Evolutionary conservation across 2,113 vertebrate species (phyloP).

Genomic region (Myrmophylax atrothorax): DNA sequence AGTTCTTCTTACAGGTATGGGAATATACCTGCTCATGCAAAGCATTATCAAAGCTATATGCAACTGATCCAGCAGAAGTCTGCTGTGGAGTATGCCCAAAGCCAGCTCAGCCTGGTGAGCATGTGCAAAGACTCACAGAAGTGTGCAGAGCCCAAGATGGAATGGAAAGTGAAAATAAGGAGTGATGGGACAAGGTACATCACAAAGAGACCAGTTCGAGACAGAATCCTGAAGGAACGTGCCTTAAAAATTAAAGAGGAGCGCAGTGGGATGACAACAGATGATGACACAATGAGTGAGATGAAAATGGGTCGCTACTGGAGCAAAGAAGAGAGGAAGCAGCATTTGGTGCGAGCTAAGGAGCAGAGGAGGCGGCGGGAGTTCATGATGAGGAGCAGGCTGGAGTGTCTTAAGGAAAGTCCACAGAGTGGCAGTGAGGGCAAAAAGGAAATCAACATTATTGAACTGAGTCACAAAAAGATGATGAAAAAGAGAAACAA

Average conservation of each 20-base stretch:
- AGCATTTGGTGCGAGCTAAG: constrained; percentile 90
- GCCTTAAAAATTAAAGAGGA: constrained; percentile 97
- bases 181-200: constrained; percentile 95
- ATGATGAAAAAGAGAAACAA: constrained; percentile 99
- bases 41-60: constrained; percentile 97
- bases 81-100: constrained; percentile 92
- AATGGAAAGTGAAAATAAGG: constrained; percentile 97
- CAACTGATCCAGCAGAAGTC: constrained; percentile 94
- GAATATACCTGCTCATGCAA: constrained; percentile 89
- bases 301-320: constrained; percentile 98
- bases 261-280: constrained; percentile 94
- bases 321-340: constrained; percentile 97
- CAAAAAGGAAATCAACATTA: constrained; percentile 90
- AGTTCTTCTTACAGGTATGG: constrained; percentile 84
- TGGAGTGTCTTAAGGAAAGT: constrained; percentile 91
- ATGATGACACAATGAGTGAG: constrained; percentile 94
- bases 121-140: constrained; percentile 84
- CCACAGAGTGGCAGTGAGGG: constrained; percentile 89
- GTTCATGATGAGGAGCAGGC: constrained; percentile 94
- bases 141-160: constrained; percentile 87
- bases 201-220: constrained; percentile 93
- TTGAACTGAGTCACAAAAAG: constrained; percentile 98
- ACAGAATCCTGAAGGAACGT: constrained; percentile 92
- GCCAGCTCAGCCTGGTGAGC: constrained; percentile 91
- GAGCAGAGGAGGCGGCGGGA: constrained; percentile 91